These are phyloP conservation scores for Thereva unica DNA, from an alignment of 2,888 invertebrate genomes.

Conservation along the genomic window DNA sequence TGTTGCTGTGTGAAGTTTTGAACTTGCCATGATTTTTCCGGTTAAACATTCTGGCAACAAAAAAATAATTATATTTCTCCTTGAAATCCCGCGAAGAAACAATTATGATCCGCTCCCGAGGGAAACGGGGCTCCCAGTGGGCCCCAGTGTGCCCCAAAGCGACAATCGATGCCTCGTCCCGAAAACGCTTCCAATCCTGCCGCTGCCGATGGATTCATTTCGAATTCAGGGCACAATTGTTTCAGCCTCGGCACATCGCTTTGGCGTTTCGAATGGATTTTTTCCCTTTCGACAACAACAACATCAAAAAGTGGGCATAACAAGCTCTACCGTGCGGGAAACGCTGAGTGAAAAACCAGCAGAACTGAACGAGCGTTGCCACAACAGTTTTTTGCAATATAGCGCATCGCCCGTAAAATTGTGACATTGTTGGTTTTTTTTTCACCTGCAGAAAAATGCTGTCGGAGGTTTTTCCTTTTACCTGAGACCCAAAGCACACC, in stretches of 20 bases:
- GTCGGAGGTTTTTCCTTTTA: neutral
- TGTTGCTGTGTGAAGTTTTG: too few species aligned
- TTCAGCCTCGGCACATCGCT: slow-evolving; percentile 21
- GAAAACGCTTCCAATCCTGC: neutral
- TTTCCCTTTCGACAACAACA: slow-evolving; percentile 4
- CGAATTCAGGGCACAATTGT: slow-evolving; percentile 31
- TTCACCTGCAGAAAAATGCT: neutral
- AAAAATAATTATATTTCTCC: slow-evolving; percentile 20
- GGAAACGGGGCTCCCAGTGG: neutral
- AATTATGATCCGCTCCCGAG: slow-evolving; percentile 9
- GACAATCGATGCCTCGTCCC: neutral
- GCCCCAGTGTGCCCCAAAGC: slow-evolving; percentile 1
- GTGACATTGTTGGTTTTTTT: slow-evolving; percentile 33
- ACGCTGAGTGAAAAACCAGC: slow-evolving; percentile 9
- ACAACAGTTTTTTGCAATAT: slow-evolving; percentile 8
- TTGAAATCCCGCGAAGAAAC: slow-evolving; percentile 3
- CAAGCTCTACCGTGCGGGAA: too few species aligned
- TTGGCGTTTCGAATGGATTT: slow-evolving; percentile 5
- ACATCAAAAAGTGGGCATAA: neutral
- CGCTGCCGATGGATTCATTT: slow-evolving; percentile 10
- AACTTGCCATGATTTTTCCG: too few species aligned
- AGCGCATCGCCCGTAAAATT: slow-evolving; percentile 33
- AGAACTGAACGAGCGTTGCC: slow-evolving; percentile 20
- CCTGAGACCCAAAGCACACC: neutral
- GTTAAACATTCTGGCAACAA: too few species aligned